These are phyloP conservation scores for Muricea muricata DNA, from an alignment of 92 coral and sea anemone genomes.

Conservation along the genomic window DNA sequence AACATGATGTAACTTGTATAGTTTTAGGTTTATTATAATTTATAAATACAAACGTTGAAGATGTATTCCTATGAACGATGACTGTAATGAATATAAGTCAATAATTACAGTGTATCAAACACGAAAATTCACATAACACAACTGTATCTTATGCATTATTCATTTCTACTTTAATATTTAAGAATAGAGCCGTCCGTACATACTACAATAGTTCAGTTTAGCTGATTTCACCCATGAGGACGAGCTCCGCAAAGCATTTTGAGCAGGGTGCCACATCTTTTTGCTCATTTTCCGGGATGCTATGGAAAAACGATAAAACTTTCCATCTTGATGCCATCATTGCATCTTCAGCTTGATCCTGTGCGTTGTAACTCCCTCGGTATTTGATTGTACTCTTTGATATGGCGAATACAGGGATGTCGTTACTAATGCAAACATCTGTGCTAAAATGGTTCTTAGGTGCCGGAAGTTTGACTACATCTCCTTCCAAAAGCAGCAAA, in stretches of 20 bases:
- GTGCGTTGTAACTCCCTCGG: background rate
- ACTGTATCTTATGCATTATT: no score
- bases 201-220: background rate
- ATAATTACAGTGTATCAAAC: no score
- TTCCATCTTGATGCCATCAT: conserved; percentile 56
- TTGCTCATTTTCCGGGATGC: conserved; percentile 36
- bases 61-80: no score
- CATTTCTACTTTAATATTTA: no score
- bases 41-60: background rate
- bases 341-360: conserved; percentile 44
- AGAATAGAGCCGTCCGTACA: no score
- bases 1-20: background rate
- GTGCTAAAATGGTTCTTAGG: conserved; percentile 8
- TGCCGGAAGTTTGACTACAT: conserved; percentile 22
- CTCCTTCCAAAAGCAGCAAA: no score
- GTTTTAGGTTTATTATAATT: background rate
- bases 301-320: conserved; percentile 21
- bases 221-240: conserved; percentile 15
- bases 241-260: conserved; percentile 39
- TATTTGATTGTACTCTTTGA: conserved; percentile 1
- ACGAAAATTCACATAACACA: no score
- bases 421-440: conserved; percentile 16
- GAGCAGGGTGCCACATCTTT: conserved; percentile 13
- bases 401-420: conserved; percentile 39
- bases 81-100: no score